Conservation (phyloP, 2,797 vertebrate genomes). For the Holocentrus rufus region DNA sequence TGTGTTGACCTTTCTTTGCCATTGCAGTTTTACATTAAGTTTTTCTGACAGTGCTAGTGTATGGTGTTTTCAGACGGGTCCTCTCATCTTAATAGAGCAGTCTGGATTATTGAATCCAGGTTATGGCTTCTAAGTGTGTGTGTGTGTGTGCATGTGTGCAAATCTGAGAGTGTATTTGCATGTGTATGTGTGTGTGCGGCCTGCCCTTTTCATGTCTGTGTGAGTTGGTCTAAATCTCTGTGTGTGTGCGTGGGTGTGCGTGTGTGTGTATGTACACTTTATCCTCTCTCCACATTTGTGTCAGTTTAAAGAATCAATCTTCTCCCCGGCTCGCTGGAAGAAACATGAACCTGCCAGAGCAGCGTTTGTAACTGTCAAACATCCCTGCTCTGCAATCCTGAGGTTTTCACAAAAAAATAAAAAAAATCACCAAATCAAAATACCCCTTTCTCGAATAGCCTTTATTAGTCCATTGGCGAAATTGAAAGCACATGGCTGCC, state of each 20-base stretch:
- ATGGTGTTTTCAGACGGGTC: conserved; percentile 31
- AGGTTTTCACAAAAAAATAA: conserved; percentile 57
- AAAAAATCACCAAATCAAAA: conserved; percentile 69
- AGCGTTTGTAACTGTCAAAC: conserved; percentile 80
- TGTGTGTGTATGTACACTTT: conserved; percentile 19
- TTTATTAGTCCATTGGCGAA: conserved; percentile 74
- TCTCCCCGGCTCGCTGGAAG: conserved; percentile 53
- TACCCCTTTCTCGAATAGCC: conserved; percentile 69
- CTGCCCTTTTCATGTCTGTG: neutral
- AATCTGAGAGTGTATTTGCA: neutral
- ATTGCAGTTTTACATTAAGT: conserved; percentile 45
- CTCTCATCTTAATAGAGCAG: conserved; percentile 59
- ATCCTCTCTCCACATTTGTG: conserved; percentile 56
- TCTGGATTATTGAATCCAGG: conserved; percentile 67
- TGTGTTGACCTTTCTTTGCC: conserved; percentile 55
- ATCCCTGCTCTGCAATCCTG: conserved; percentile 61
- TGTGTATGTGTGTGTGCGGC: too few species aligned
- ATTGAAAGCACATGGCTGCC: conserved; percentile 80
- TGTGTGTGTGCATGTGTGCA: conserved; percentile 22
- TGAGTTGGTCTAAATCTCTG: conserved; percentile 3
- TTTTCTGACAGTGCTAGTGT: conserved; percentile 58
- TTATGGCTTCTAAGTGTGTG: conserved; percentile 7
- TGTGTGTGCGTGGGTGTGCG: conserved; percentile 29
- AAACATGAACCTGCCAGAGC: conserved; percentile 75
- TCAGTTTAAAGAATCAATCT: conserved; percentile 71